Conservation (phyloP, 2,888 invertebrate genomes). For the Pseudeuparius sepicola region DNA sequence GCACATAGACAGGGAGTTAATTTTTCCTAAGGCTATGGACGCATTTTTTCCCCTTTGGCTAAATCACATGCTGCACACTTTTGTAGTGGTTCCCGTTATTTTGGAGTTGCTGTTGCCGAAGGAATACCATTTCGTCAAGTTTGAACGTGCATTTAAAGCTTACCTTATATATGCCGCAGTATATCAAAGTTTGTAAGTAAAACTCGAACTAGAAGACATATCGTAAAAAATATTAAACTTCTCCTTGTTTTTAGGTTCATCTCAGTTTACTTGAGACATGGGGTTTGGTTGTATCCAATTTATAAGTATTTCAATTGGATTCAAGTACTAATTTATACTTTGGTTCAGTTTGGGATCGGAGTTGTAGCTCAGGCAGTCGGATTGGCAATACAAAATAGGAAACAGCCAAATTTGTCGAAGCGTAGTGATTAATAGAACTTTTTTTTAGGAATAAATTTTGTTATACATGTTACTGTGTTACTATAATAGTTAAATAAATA, state of each 20-base stretch:
- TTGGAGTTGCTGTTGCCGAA: slow-evolving; percentile 39
- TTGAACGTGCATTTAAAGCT: slow-evolving; percentile 14
- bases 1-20: slow-evolving; percentile 46
- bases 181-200: slow-evolving; percentile 25
- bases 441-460: too few relatives aligned
- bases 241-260: slow-evolving; percentile 29
- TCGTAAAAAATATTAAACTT: not conserved
- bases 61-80: slow-evolving; percentile 50
- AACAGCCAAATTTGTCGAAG: too few relatives aligned
- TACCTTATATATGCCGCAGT: slow-evolving; percentile 16
- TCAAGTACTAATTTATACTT: slow-evolving; percentile 29
- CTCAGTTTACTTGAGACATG: slow-evolving; percentile 41
- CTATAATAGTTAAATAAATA: too few relatives aligned
- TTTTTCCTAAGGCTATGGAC: slow-evolving; percentile 45
- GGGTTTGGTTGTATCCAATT: slow-evolving; percentile 45
- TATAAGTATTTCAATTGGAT: slow-evolving; percentile 46
- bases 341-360: slow-evolving; percentile 12
- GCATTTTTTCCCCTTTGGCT: slow-evolving; percentile 46
- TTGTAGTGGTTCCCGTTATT: slow-evolving; percentile 41
- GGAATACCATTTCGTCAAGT: slow-evolving; percentile 22
- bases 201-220: not conserved
- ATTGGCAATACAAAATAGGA: too few relatives aligned
- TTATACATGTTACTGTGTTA: too few relatives aligned
- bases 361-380: slow-evolving; percentile 19
- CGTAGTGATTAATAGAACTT: too few relatives aligned